Conservation (phyloP, 1,140 invertebrate species). For the Lycorma delicatula region DNA sequence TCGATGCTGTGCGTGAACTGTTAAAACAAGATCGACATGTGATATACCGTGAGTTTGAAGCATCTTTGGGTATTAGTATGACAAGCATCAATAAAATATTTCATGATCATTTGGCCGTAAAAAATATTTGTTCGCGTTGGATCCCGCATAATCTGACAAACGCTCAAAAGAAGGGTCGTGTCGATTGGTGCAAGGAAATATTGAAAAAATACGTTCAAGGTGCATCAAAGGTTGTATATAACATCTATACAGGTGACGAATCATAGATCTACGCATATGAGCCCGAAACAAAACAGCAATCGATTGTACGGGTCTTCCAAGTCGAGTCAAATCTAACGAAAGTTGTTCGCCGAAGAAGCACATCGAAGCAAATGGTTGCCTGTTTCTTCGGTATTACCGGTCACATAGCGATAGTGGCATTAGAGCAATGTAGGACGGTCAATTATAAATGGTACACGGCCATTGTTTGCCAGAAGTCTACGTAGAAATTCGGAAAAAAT, state of each 20-base stretch:
- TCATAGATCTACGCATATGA: conserved; percentile 18
- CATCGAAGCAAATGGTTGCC: conserved; percentile 30
- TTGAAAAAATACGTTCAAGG: conserved; percentile 11
- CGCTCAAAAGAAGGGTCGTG: background rate
- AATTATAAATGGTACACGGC: conserved; percentile 29
- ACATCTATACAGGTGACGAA: conserved; percentile 20
- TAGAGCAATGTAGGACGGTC: conserved; percentile 27
- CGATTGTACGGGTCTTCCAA: conserved; percentile 31
- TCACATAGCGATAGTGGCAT: conserved; percentile 24
- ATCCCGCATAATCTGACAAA: conserved; percentile 1
- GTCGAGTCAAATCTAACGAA: conserved; percentile 34
- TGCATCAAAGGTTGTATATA: conserved; percentile 23
- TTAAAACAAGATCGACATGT: conserved; percentile 30
- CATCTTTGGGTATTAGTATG: conserved; percentile 22
- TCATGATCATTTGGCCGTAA: conserved; percentile 25
- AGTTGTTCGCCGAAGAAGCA: conserved; percentile 30
- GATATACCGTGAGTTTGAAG: conserved; percentile 25
- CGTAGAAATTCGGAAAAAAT: conserved; percentile 22
- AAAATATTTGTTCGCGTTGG: conserved; percentile 2
- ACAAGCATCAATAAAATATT: conserved; percentile 28
- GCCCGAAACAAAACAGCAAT: conserved; percentile 21
- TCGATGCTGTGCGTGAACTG: conserved; percentile 24
- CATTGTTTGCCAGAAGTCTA: conserved; percentile 30
- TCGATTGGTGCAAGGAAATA: background rate
- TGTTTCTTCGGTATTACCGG: conserved; percentile 27